Evolutionary conservation across 2,113 vertebrate species (phyloP).

Genomic region (Labrus mixtus): DNA sequence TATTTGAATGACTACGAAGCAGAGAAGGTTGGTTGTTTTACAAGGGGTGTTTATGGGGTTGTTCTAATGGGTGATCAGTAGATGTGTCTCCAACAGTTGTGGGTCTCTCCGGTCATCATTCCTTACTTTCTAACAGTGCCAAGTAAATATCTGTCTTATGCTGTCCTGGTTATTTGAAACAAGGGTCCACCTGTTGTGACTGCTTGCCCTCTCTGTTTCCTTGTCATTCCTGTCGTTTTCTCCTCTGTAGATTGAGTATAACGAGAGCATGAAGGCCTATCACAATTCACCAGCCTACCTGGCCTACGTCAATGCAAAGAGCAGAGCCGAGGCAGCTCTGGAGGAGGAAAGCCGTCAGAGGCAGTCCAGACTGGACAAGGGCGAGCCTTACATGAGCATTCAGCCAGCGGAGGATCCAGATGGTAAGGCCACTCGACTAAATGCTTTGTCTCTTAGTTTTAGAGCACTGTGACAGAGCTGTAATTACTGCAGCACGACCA

Average conservation of each 20-base stretch:
- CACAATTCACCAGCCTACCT: conserved; percentile 99
- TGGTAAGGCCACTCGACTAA: conserved; percentile 83
- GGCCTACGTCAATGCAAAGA: conserved; percentile 98
- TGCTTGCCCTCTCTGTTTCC: conserved; percentile 51
- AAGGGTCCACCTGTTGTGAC: conserved; percentile 48
- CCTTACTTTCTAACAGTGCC: conserved; percentile 57
- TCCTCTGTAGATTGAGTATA: conserved; percentile 94
- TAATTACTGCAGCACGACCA: conserved; percentile 68
- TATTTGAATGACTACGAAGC: conserved; percentile 99
- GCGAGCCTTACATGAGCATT: conserved; percentile 98
- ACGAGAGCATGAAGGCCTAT: conserved; percentile 99
- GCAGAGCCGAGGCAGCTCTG: conserved; percentile 94
- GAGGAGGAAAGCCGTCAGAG: conserved; percentile 97
- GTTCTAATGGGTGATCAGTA: conserved; percentile 64
- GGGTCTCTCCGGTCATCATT: conserved; percentile 73
- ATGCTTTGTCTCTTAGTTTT: conserved; percentile 56
- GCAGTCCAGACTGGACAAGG: conserved; percentile 97
- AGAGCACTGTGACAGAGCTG: conserved; percentile 51
- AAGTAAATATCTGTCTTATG: conserved; percentile 51
- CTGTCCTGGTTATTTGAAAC: conserved; percentile 43
- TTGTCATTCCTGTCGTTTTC: conserved; percentile 69
- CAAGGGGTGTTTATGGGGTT: conserved; percentile 51
- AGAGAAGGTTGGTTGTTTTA: conserved; percentile 95
- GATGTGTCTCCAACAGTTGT: conserved; percentile 70
- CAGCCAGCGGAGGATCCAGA: conserved; percentile 98